A percentile compares a stretch with the other conserved stretches of the same genome.
phyloP scores from a whole-genome alignment of 1,140 invertebrate species.

The Danaus plexippus region DNA sequence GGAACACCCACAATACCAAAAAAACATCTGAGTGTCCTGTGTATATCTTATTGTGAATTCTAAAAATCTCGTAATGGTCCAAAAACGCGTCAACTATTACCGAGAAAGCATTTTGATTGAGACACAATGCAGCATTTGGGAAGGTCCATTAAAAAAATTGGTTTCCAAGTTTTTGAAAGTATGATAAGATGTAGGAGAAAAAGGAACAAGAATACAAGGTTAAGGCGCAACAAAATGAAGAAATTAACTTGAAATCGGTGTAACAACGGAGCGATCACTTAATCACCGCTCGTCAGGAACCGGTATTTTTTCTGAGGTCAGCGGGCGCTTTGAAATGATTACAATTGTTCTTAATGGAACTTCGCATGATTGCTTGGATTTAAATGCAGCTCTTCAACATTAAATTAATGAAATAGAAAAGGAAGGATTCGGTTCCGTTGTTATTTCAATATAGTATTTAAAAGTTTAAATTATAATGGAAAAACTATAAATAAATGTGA shows the following conservation, averaged over 20 bases:
- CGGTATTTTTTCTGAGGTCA: slow-evolving; percentile 43
- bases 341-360: slow-evolving; percentile 29
- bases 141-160: slow-evolving; percentile 58
- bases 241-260: slow-evolving; percentile 66
- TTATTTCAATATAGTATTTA: no score
- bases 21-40: no score
- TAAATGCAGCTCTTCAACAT: slow-evolving; percentile 1
- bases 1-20: no score
- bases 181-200: slow-evolving; percentile 32
- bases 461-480: no score
- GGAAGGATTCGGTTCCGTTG: no score
- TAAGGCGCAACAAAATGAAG: slow-evolving; percentile 58
- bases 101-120: slow-evolving; percentile 27
- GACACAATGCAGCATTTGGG: slow-evolving; percentile 23
- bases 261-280: slow-evolving; percentile 61
- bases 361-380: slow-evolving; percentile 24
- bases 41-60: slow-evolving; percentile 3
- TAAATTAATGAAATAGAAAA: no score
- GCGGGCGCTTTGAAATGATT: slow-evolving; percentile 31
- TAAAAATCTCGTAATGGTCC: slow-evolving; percentile 16
- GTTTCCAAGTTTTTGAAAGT: slow-evolving; percentile 37
- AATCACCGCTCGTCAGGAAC: slow-evolving; percentile 47
- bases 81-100: slow-evolving; percentile 29
- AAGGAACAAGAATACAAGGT: slow-evolving; percentile 36
- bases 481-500: no score